Evolutionary conservation across 2,797 vertebrate genomes (phyloP), one percentile per base, ranked within the genome.

Genomic region (Chaetophractus vellerosus): DNA sequence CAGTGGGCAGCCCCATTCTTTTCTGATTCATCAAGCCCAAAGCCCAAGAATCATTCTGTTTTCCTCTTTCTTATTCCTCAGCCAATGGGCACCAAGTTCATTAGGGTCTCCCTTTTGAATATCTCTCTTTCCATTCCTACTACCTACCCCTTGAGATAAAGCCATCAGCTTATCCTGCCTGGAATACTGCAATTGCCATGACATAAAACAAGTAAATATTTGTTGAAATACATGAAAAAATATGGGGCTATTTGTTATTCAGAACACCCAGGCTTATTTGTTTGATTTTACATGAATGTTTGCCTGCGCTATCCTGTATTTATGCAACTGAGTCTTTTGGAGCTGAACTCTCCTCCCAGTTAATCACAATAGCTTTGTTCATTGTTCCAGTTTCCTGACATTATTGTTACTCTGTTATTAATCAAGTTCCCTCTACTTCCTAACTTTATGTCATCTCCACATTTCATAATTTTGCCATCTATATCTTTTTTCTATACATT

Each of bases 401-500:
- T 38, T 64, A 82, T 26, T 41, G 48, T 69, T 94, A 41, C 24
- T 75, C 80, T 68, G 66, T 94, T 61, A 68, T 84, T 21, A 33
- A 52, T 93, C 87, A 59, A 12, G 19, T 68, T 94, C 41, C 55
- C 3, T 63, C 59, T 63, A 7, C 14, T 83, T 88, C 63, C 71
- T 76, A 87, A 72, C 36, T 94, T 82, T 74, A 71, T 81, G 84
- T 59, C 80, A 61, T 76, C 38, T 80, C 88, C 16, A 69, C 64
- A 87, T 80, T 91, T 66, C 81, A 48, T 76, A 64, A n/a, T 38
- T 71, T 90, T 90, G n/a, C 38, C 52, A 55, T 69, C 28, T 33
- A 79, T 66, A 84, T 95, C 59, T 96, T 92, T 88, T 69, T 75
- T 72, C 63, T n/a, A 95, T 87, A 76, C 28, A 41, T 80, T 69